phyloP scores from a whole-genome alignment of 2,888 invertebrate genomes.

The Acrobasis repandana region DNA sequence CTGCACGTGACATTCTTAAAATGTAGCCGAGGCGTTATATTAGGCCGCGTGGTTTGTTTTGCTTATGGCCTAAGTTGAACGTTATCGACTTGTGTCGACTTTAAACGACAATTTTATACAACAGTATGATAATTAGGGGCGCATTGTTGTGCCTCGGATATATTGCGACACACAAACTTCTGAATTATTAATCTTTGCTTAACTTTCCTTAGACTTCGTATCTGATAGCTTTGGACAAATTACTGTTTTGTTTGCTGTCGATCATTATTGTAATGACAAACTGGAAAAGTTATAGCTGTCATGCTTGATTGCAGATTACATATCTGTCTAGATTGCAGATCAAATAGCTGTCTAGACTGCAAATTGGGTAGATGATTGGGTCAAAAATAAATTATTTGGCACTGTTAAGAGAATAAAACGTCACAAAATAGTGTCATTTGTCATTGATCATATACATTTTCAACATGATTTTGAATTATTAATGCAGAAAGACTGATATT shows the following conservation, averaged over 20 bases:
- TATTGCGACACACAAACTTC: constrained; percentile 16
- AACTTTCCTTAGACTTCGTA: constrained; percentile 19
- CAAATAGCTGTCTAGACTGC: no score
- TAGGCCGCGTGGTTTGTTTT: constrained; percentile 48
- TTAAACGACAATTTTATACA: constrained; percentile 77
- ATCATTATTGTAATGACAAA: constrained; percentile 19
- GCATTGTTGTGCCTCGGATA: constrained; percentile 40
- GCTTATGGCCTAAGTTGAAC: constrained; percentile 64
- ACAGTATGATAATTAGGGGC: constrained; percentile 74
- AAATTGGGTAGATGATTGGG: no score
- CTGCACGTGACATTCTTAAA: not conserved
- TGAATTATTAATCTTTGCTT: constrained; percentile 21
- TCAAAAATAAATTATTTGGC: no score
- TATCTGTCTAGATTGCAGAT: no score
- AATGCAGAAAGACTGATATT: no score
- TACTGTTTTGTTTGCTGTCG: constrained; percentile 17
- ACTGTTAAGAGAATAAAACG: no score
- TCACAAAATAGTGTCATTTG: no score
- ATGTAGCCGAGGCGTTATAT: not conserved
- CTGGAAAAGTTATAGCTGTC: constrained; percentile 1
- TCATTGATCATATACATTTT: no score
- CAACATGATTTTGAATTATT: no score
- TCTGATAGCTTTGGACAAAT: constrained; percentile 19
- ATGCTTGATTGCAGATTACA: not conserved
- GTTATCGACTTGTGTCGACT: constrained; percentile 72